Conservation (phyloP, 2,888 invertebrate species). For the Cryptocheilus praepositus region DNA sequence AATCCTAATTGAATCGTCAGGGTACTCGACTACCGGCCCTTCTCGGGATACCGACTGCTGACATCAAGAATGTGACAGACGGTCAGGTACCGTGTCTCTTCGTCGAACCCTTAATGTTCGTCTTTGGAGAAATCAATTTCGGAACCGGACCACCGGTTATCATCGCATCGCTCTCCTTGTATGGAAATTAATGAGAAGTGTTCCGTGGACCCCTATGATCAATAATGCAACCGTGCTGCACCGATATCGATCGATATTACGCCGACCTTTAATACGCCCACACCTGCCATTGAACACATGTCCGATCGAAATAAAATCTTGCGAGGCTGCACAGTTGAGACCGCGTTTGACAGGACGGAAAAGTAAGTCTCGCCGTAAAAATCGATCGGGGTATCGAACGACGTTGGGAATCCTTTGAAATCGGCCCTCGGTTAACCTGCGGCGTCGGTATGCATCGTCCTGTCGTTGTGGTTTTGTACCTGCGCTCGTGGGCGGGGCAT, state of each 20-base stretch:
- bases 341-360: too few species aligned
- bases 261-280: too few species aligned
- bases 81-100: constrained; percentile 58
- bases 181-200: too few species aligned
- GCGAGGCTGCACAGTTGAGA: too few species aligned
- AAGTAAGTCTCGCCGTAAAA: not conserved
- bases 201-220: too few species aligned
- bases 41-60: constrained; percentile 54
- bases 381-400: constrained; percentile 37
- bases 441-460: constrained; percentile 16
- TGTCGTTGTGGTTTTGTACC: constrained; percentile 52
- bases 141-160: not conserved
- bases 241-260: too few species aligned
- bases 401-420: constrained; percentile 42
- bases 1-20: constrained; percentile 72
- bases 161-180: too few species aligned
- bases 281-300: too few species aligned
- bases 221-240: too few species aligned
- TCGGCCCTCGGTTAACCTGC: constrained; percentile 36
- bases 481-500: constrained; percentile 69
- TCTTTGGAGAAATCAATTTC: constrained; percentile 1
- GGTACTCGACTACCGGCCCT: constrained; percentile 56
- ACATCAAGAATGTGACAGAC: constrained; percentile 67
- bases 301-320: too few species aligned
- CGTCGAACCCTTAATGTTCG: constrained; percentile 44